These are phyloP conservation scores for Coptodon rendalli DNA, from an alignment of 2,113 vertebrate species.

Conservation along the genomic window DNA sequence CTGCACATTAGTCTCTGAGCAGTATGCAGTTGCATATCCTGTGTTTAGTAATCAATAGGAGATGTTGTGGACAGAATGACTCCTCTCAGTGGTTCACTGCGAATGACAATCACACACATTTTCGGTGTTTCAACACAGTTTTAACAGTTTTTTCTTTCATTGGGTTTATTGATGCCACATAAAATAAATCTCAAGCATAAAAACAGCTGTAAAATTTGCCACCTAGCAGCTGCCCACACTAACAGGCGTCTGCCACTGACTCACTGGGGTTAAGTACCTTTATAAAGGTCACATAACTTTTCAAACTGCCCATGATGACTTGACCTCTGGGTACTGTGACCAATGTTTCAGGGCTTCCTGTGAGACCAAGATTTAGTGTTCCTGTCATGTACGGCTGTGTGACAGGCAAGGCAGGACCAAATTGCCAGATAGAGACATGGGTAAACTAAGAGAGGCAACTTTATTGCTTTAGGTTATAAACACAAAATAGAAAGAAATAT, in stretches of 20 bases:
- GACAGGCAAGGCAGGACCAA: not conserved
- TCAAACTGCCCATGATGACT: not conserved
- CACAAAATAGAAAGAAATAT: not conserved
- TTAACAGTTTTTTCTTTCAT: not conserved
- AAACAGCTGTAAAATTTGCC: not conserved
- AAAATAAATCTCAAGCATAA: not conserved
- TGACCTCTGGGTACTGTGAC: not conserved
- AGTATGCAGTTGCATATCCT: not conserved
- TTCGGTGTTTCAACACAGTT: accelerated
- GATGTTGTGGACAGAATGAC: not conserved
- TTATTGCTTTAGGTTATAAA: not conserved
- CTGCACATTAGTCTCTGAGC: not conserved
- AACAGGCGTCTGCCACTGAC: not conserved
- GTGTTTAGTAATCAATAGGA: not conserved
- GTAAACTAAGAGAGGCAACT: not conserved
- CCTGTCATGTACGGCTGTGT: not conserved
- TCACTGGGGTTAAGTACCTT: not conserved
- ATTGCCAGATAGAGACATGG: not conserved
- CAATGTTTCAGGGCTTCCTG: not conserved
- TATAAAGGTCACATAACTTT: not conserved
- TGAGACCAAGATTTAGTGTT: not conserved
- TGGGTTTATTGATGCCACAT: not conserved
- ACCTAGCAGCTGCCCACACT: not conserved
- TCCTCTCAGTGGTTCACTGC: not conserved
- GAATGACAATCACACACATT: not conserved